Base-by-base conservation (phyloP, 2,113 vertebrate genomes). In the Zeus faber region DNA sequence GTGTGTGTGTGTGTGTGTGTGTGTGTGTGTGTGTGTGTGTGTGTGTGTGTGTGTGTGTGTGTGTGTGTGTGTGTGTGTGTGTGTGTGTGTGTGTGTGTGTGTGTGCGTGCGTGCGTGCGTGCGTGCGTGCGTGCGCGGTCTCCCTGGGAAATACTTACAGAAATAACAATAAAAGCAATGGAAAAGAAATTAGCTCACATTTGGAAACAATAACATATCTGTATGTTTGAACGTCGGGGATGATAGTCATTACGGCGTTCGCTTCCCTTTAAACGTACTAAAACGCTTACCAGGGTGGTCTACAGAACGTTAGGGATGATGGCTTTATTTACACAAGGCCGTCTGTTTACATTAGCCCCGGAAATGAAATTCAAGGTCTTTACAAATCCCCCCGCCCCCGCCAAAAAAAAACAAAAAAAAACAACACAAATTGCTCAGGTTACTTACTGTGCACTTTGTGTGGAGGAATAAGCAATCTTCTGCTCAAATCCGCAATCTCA, bases 401-500 rank as follows among this genome's bases (percentile, higher is more conserved):
- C n/a, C n/a, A n/a, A n/a, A n/a, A n/a, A n/a, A n/a, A n/a, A n/a
- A n/a, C n/a, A n/a, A n/a, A n/a, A n/a, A n/a, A n/a, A n/a, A 6
- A 61, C 66, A 68, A 70, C 63, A 79, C 29, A 44, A 25, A 47
- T 24, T 58, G 55, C 49, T 65, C 44, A 39, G 62, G 71, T 61
- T 65, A 80, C 64, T 20, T 7, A 7, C 29, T 33, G 8, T 33
- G 57, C 70, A 70, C 65, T 69, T 62, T 79, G 71, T 56, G 21
- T 65, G 62, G 56, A 71, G 62, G 40, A 74, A 70, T 76, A 74
- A 67, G 51, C 74, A 72, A 79, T 80, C 72, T 70, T 55, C 64
- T 60, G 73, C 77, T 79, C 72, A 81, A 53, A 67, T 66, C 41
- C 70, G 6, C 39, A 25, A 74, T 78, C 74, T 74, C 75, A 72